Conservation (phyloP, 2,888 invertebrate genomes). For the Drosophila prostipennis region DNA sequence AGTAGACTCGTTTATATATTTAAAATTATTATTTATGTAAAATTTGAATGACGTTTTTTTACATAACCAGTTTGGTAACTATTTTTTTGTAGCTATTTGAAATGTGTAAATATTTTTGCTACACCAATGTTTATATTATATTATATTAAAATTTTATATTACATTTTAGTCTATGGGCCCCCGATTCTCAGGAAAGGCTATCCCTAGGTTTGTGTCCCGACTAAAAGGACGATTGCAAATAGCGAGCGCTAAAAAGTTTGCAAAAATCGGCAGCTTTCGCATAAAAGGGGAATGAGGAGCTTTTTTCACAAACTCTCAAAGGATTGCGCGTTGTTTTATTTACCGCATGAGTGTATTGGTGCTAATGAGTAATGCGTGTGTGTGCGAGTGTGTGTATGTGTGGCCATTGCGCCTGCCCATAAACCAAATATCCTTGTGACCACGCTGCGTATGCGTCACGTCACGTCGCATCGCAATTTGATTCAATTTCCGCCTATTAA, state of each 20-base stretch:
- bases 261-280: constrained; percentile 65
- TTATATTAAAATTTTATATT: too few species aligned
- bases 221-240: constrained; percentile 41
- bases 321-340: constrained; percentile 29
- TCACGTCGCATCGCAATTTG: constrained; percentile 37
- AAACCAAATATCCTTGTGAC: background rate
- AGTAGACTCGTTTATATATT: too few species aligned
- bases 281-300: constrained; percentile 27
- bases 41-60: too few species aligned
- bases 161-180: background rate
- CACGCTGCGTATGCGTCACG: constrained; percentile 70
- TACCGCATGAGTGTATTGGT: constrained; percentile 1
- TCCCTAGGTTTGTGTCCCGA: constrained; percentile 58
- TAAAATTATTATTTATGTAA: too few species aligned
- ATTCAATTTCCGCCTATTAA: constrained; percentile 55
- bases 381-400: background rate
- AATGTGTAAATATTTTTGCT: too few species aligned
- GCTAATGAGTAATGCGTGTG: constrained; percentile 5
- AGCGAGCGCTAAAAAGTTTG: constrained; percentile 55
- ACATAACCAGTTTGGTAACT: too few species aligned
- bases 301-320: constrained; percentile 24
- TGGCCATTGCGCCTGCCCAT: constrained; percentile 46
- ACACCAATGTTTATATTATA: too few species aligned
- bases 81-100: too few species aligned
- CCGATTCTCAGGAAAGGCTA: background rate